These are phyloP conservation scores for Aptenodytes forsteri DNA, from an alignment of 2,113 vertebrate species.

Conservation along the genomic window DNA sequence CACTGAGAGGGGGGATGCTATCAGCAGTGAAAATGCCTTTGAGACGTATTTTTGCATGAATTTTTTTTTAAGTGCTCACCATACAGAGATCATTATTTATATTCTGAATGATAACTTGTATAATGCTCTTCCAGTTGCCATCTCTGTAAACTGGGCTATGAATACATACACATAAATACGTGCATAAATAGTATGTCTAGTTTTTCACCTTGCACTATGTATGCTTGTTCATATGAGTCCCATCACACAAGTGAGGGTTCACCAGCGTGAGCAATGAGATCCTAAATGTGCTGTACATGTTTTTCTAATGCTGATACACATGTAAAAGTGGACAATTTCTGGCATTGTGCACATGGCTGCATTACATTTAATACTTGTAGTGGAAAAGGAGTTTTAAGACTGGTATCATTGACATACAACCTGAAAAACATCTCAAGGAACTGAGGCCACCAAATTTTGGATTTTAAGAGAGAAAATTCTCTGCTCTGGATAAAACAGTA, in stretches of 20 bases:
- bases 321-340: background rate
- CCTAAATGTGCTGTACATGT: background rate
- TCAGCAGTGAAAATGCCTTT: background rate
- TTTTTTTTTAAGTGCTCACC: background rate
- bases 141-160: background rate
- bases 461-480: background rate
- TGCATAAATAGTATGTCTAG: accelerated
- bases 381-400: background rate
- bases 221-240: no score
- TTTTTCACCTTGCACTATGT: background rate
- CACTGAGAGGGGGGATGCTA: background rate
- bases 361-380: no score
- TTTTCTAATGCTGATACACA: no score
- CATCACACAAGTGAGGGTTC: background rate
- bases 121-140: background rate
- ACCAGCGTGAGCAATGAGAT: background rate
- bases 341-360: background rate
- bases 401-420: background rate
- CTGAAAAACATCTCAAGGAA: background rate
- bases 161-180: accelerated
- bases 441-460: background rate
- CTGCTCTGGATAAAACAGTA: background rate
- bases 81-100: background rate
- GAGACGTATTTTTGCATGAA: background rate
- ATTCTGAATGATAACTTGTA: background rate